A percentile compares a stretch with the other conserved stretches of the same genome.
Evolutionary conservation across 2,113 vertebrate species (phyloP).

Genomic region (Cephalopholis sonnerati): DNA sequence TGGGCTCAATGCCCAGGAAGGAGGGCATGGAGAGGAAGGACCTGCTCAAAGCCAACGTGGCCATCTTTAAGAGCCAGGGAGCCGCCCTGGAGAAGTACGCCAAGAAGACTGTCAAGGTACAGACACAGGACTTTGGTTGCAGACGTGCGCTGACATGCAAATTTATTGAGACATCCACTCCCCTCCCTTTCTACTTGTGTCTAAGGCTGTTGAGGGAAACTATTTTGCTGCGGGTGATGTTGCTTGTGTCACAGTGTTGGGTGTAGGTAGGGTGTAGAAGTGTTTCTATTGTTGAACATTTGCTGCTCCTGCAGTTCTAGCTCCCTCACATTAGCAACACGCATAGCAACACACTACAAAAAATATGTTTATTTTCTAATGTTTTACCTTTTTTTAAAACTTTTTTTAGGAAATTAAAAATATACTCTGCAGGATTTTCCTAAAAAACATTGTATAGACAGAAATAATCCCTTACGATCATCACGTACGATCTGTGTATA

Average conservation of each 20-base stretch:
- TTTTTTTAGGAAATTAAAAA: too few species aligned
- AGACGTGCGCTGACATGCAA: background rate
- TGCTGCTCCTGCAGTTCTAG: background rate
- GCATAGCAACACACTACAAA: too few species aligned
- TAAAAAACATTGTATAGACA: too few species aligned
- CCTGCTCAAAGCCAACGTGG: slow-evolving; percentile 96
- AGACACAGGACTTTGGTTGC: too few species aligned
- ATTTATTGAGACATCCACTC: background rate
- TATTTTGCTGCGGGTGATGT: background rate
- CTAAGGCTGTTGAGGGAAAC: background rate
- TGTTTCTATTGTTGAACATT: background rate
- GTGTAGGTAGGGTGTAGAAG: background rate
- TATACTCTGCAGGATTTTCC: too few species aligned
- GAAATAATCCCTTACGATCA: too few species aligned
- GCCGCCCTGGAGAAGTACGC: slow-evolving; percentile 94
- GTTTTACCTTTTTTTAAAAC: too few species aligned
- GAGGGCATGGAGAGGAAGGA: slow-evolving; percentile 99
- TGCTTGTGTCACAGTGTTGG: background rate
- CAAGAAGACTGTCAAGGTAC: slow-evolving; percentile 97
- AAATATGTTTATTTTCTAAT: background rate
- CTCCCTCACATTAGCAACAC: too few species aligned
- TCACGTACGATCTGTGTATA: too few species aligned
- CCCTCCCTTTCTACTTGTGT: background rate
- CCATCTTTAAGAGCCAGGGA: slow-evolving; percentile 97
- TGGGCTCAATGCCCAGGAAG: slow-evolving; percentile 97